Conservation (phyloP, 37 sponge, comb jelly and placozoan genomes). For the Aphrocallistes beatrix region DNA sequence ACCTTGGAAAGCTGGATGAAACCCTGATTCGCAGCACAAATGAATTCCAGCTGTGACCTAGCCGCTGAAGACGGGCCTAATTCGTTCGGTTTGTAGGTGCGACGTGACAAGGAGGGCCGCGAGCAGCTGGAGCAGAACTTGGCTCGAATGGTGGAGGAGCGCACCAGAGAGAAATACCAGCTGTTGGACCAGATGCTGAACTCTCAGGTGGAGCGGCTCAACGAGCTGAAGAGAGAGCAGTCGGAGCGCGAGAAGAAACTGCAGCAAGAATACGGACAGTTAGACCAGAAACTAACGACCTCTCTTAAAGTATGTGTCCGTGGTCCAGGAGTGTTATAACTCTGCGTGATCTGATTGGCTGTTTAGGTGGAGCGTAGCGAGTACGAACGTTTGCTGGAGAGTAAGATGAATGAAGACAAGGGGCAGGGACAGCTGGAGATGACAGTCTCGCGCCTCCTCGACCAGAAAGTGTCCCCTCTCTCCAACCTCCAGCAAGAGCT, state of each 20-base stretch:
- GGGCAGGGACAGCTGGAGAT: background rate
- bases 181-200: conserved; percentile 8
- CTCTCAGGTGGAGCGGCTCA: background rate
- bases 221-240: background rate
- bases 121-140: background rate
- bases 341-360: too few species aligned
- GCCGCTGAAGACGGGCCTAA: too few species aligned
- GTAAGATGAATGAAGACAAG: background rate
- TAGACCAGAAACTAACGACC: background rate
- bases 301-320: background rate
- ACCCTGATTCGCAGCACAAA: too few species aligned
- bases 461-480: background rate
- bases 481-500: background rate
- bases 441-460: background rate
- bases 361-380: background rate
- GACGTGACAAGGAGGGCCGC: background rate
- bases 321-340: too few species aligned
- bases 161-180: background rate
- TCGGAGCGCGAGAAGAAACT: background rate
- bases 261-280: background rate
- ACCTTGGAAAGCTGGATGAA: too few species aligned
- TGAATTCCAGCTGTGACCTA: too few species aligned
- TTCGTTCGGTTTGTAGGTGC: too few species aligned
- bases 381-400: background rate
- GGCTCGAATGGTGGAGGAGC: background rate